These are phyloP conservation scores for Choreutis nemorana DNA, from an alignment of 2,888 invertebrate species.

Conservation along the genomic window DNA sequence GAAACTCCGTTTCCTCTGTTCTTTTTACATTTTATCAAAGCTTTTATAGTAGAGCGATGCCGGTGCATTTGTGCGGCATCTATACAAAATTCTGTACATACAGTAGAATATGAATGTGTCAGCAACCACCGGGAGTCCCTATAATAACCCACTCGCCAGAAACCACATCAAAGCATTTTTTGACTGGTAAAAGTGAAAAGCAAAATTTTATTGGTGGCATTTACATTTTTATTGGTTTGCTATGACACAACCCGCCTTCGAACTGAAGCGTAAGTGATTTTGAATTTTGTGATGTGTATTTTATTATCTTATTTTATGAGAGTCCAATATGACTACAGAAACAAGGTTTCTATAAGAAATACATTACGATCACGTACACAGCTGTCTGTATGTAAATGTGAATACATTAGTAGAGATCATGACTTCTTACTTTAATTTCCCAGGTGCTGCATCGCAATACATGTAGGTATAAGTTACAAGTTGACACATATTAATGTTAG, in stretches of 20 bases:
- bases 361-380: slow-evolving; percentile 40
- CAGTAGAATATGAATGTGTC: too few species aligned
- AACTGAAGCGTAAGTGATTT: slow-evolving; percentile 64
- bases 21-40: too few species aligned
- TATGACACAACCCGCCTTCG: slow-evolving; percentile 54
- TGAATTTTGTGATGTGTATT: slow-evolving; percentile 65
- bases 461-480: too few species aligned
- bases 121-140: too few species aligned
- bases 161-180: slow-evolving; percentile 58
- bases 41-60: too few species aligned
- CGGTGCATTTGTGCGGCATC: too few species aligned
- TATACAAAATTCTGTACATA: too few species aligned
- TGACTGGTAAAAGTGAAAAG: too few species aligned
- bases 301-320: slow-evolving; percentile 63
- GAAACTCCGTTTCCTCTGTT: too few species aligned
- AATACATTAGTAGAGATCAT: neutral
- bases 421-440: too few species aligned
- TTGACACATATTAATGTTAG: too few species aligned
- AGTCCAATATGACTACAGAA: slow-evolving; percentile 49
- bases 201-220: slow-evolving; percentile 59
- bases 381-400: slow-evolving; percentile 23
- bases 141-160: slow-evolving; percentile 1
- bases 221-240: slow-evolving; percentile 64
- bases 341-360: slow-evolving; percentile 38
- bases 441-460: too few species aligned